Evolutionary conservation across 1,140 invertebrate species (phyloP), one percentile per base, ranked within the genome.

Genomic region (Euura lappo): DNA sequence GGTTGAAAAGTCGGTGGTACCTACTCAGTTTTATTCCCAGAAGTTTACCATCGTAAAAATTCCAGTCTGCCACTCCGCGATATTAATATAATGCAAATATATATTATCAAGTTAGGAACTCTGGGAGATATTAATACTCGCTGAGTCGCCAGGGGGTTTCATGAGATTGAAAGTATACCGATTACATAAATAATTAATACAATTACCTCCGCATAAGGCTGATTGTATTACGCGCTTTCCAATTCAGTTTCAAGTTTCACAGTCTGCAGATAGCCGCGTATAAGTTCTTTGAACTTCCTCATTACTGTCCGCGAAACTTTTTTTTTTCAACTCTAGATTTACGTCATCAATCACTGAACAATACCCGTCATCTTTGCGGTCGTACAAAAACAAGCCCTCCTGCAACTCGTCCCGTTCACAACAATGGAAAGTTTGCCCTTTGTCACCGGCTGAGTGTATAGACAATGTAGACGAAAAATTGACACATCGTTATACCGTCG

Each of bases 341-440:
- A 74, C 75, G 73, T 80, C 78, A 83, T 83, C 80, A 80, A 83
- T 83, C 79, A 80, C 77, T 60, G 64, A 72, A 78, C 78, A 82
- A 82, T 78, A 70, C 8, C 51, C 10, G 51, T n/a, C 51, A 60
- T 60, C 51, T 60, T 60, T 60, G 3, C 51, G 13, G 3, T 6
- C 51, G 51, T 4, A n/a, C 51, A 60, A 60, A 60, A 60, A 60
- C 51, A 11, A 60, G 10, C 6, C 28, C 28, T 28, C 28, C 0
- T 10, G 60, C 13, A 10, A 10, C 74, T 71, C 73, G 71, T 75
- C 28, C 28, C 71, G 60, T 75, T 8, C 71, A 69, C 75, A 74
- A 81, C 82, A 84, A 85, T 84, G 77, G 79, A 83, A 85, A 85
- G 79, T 85, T 83, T 79, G 77, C 75, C 81, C 77, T 83, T 85